Evolutionary conservation across 2,888 invertebrate species (phyloP).

Genomic region (Aphelenchoides bicaudatus): DNA sequence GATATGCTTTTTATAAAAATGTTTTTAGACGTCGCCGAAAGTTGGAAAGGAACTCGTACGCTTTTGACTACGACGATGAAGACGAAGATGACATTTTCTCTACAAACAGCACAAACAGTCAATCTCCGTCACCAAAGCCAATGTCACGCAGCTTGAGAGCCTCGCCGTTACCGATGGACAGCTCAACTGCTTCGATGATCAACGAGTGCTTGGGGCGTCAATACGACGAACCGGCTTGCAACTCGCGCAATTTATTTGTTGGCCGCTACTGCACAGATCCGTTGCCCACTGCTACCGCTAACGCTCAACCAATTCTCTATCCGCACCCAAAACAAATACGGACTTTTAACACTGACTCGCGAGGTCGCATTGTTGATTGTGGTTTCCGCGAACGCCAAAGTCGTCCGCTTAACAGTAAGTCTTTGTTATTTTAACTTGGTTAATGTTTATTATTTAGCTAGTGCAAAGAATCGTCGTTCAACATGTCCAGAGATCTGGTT

Average conservation of each 20-base stretch:
- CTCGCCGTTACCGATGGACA: neutral
- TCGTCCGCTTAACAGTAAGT: conserved; percentile 6
- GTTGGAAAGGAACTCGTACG: conserved; percentile 9
- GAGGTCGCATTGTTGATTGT: conserved; percentile 30
- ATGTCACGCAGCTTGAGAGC: neutral
- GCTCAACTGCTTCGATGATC: neutral
- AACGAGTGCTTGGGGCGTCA: neutral
- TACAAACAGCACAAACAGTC: neutral
- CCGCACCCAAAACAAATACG: conserved; percentile 26
- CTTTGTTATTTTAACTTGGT: neutral
- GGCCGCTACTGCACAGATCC: too few relatives aligned
- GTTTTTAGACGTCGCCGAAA: neutral
- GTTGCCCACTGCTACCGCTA: neutral
- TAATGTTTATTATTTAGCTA: conserved; percentile 12
- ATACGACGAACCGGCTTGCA: neutral
- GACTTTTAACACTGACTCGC: conserved; percentile 32
- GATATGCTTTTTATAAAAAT: too few relatives aligned
- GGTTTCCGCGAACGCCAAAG: conserved; percentile 24
- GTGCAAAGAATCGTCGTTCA: conserved; percentile 40
- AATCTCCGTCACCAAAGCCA: neutral
- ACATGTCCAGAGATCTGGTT: conserved; percentile 59
- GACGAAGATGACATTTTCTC: conserved; percentile 8
- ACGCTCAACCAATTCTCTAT: neutral
- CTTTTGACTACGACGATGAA: conserved; percentile 3
- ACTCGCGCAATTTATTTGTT: too few relatives aligned